phyloP scores from a whole-genome alignment of 2,797 vertebrate genomes.

The Sorex maritimensis region DNA sequence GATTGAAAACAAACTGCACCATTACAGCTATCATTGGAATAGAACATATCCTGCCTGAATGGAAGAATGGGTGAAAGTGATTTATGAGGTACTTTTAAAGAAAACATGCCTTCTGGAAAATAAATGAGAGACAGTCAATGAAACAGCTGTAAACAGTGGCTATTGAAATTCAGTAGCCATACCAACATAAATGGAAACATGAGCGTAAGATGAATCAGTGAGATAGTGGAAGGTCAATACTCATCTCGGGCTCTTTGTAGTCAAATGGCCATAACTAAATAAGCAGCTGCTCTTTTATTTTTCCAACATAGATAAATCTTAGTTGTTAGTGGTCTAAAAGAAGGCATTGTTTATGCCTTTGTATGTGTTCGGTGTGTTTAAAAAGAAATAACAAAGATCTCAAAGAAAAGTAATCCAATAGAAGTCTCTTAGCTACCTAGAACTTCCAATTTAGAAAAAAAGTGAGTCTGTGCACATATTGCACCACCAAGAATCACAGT shows the following conservation, averaged over 20 bases:
- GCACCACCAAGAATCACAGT: no score
- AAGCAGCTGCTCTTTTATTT: constrained; percentile 26
- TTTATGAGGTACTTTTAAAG: constrained; percentile 69
- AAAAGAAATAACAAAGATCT: constrained; percentile 33
- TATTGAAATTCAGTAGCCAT: constrained; percentile 67
- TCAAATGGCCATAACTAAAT: constrained; percentile 45
- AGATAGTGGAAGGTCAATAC: neutral
- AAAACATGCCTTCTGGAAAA: constrained; percentile 70
- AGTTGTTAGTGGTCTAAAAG: constrained; percentile 9
- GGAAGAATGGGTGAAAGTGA: constrained; percentile 50
- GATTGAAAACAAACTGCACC: constrained; percentile 69
- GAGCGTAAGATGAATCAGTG: neutral
- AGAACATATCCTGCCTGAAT: constrained; percentile 61
- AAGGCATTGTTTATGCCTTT: constrained; percentile 16
- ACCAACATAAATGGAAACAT: constrained; percentile 16
- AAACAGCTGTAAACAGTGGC: constrained; percentile 67
- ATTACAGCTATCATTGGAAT: constrained; percentile 52
- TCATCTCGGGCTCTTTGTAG: constrained; percentile 27
- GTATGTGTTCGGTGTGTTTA: constrained; percentile 29
- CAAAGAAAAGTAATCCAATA: constrained; percentile 18
- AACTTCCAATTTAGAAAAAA: constrained; percentile 40
- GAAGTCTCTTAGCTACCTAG: neutral
- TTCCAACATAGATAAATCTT: constrained; percentile 16
- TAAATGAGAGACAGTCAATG: constrained; percentile 67
- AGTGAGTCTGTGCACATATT: no score